phyloP scores from a whole-genome alignment of 2,888 invertebrate species.

The Drosophila nr. fundita region DNA sequence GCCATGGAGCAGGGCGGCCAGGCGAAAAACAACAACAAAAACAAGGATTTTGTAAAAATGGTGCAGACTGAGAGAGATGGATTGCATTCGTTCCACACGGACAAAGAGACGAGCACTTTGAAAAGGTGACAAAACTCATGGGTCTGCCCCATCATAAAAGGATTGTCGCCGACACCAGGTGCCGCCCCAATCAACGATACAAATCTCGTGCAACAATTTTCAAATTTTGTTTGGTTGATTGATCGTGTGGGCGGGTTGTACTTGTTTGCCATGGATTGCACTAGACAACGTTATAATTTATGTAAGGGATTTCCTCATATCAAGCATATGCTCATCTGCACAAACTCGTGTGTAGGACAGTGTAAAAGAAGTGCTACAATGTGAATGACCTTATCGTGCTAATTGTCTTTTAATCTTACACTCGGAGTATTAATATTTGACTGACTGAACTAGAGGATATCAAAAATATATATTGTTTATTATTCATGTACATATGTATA shows the following conservation, averaged over 20 bases:
- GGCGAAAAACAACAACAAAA: constrained; percentile 35
- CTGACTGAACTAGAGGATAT: not conserved
- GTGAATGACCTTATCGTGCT: not conserved
- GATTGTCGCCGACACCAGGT: constrained; percentile 15
- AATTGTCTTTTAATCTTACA: not conserved
- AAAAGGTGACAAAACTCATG: constrained; percentile 52
- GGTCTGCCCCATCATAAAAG: constrained; percentile 1
- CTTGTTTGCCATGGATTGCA: not conserved
- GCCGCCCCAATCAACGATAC: constrained; percentile 48
- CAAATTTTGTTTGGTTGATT: constrained; percentile 50
- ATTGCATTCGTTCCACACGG: constrained; percentile 57
- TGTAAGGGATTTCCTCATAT: not conserved
- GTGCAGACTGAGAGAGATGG: constrained; percentile 3
- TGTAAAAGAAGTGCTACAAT: not conserved
- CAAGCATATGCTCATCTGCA: not conserved
- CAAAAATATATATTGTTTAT: not conserved
- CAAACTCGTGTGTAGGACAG: not conserved
- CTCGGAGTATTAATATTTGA: not conserved
- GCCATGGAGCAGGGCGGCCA: constrained; percentile 53
- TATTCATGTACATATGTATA: not conserved
- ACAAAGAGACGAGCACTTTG: constrained; percentile 25
- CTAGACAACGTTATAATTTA: constrained; percentile 2
- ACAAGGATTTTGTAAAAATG: not conserved
- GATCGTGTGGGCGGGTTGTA: constrained; percentile 10
- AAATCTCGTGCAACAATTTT: constrained; percentile 65